Evolutionary conservation across 2,797 vertebrate species (phyloP), one percentile per base, ranked within the genome.

Genomic region (Jordanella pulchra): DNA sequence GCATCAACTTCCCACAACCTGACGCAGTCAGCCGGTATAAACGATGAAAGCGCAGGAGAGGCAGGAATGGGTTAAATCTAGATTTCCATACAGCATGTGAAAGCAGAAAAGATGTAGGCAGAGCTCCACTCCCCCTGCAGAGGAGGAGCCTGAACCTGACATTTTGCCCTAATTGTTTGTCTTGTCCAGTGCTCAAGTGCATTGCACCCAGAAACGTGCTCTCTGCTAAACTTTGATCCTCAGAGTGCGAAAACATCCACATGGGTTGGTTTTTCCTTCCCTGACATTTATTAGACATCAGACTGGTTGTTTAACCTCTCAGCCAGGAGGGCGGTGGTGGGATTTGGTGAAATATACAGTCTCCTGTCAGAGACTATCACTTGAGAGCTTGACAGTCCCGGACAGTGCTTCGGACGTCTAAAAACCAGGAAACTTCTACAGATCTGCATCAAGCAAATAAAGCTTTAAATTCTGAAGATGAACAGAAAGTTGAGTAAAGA

Each of bases 401-500:
- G 70, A 84, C 83, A 84, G 87, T 79, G 90, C 67, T 89, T 85
- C 69, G 72, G 86, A 87, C 75, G 63, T 84, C 84, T 76, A 64
- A 53, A 7, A 54, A 6, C 0, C 18, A 0, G 15, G 11, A 45
- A 23, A 13, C 48, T 55, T 13, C 50, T 54, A 5, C 23, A 55
- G 11, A 78, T 28, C 48, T 50, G n/a, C 66, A 53, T 1, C 23
- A n/a, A 64, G 5, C 4, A 4, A 63, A 44, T 30, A 1, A n/a
- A 66, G 35, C 51, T 63, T 50, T 61, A 0, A 25, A 15, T 25
- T 45, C 63, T 11, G 7, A 51, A 25, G 45, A 9, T 18, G 23
- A 18, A 42, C 44, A 65, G 60, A 75, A 50, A 91, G 90, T 63
- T 92, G 82, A 93, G 92, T 60, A 91, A 75, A 89, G 92, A 92